Percentiles rank a stretch among this genome's conserved stretches.
phyloP scores from a whole-genome alignment of 2,113 vertebrate species.

The Calonectris borealis region DNA sequence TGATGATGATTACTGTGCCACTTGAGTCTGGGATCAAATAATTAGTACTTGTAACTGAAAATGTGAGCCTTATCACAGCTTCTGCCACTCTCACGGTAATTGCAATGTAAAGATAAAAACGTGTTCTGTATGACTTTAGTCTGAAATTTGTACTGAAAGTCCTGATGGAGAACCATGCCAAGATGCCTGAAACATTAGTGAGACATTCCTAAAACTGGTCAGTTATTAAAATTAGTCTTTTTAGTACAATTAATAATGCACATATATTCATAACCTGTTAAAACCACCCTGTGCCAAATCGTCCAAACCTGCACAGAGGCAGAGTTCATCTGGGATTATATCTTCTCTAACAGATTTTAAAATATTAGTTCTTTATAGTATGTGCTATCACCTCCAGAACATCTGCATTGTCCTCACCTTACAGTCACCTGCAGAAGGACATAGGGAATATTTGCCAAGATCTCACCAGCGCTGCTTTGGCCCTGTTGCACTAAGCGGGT shows the following conservation, averaged over 20 bases:
- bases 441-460: background rate
- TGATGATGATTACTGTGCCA: slow-evolving; percentile 34
- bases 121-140: background rate
- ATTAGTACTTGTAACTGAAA: slow-evolving; percentile 32
- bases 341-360: background rate
- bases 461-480: background rate
- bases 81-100: background rate
- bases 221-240: background rate
- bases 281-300: background rate
- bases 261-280: background rate
- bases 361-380: background rate
- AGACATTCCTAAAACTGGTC: background rate
- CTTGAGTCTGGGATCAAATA: background rate
- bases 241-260: background rate
- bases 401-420: background rate
- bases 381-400: background rate
- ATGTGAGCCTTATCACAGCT: background rate
- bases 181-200: background rate
- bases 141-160: background rate
- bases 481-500: rapidly evolving
- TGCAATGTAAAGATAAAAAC: background rate
- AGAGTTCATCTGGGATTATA: background rate
- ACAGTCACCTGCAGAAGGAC: background rate
- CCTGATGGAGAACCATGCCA: background rate
- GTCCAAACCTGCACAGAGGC: background rate